Evolutionary conservation across 2,888 invertebrate species (phyloP).

Genomic region (Crematogaster levior): DNA sequence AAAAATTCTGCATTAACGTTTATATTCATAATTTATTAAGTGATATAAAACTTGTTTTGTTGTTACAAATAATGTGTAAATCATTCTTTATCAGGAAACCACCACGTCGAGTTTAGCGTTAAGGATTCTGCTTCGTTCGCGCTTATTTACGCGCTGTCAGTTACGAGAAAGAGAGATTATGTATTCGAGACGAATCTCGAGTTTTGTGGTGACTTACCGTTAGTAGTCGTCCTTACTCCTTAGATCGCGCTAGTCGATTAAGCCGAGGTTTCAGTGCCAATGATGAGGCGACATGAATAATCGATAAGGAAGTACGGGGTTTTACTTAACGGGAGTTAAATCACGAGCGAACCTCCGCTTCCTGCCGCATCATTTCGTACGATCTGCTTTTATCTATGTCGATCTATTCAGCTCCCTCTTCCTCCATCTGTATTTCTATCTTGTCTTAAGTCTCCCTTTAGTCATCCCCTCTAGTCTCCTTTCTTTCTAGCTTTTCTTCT

Average conservation of each 20-base stretch:
- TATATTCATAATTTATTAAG: background rate
- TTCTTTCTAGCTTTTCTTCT: background rate
- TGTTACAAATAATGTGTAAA: background rate
- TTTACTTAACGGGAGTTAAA: conserved; percentile 79
- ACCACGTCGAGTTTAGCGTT: background rate
- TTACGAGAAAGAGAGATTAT: conserved; percentile 14
- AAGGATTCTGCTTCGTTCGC: background rate
- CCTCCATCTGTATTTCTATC: conserved; percentile 36
- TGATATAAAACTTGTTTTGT: background rate
- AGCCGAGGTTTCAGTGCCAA: conserved; percentile 60
- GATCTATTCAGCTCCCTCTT: background rate
- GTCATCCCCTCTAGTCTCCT: background rate
- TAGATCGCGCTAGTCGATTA: conserved; percentile 61
- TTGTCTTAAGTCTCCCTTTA: conserved; percentile 14
- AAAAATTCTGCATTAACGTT: background rate
- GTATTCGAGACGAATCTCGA: conserved; percentile 48
- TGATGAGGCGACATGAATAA: conserved; percentile 69
- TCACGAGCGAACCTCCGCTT: conserved; percentile 79
- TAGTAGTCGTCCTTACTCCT: conserved; percentile 56
- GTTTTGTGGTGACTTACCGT: conserved; percentile 45
- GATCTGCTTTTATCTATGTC: conserved; percentile 40
- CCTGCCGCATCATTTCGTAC: conserved; percentile 72
- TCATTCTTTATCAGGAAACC: background rate
- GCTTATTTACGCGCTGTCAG: conserved; percentile 8
- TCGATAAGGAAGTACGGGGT: conserved; percentile 77